Percentiles rank a stretch among this genome's conserved stretches.
These are phyloP conservation scores for Trissolcus brochymenae DNA, from an alignment of 2,888 invertebrate genomes.

Conservation along the genomic window DNA sequence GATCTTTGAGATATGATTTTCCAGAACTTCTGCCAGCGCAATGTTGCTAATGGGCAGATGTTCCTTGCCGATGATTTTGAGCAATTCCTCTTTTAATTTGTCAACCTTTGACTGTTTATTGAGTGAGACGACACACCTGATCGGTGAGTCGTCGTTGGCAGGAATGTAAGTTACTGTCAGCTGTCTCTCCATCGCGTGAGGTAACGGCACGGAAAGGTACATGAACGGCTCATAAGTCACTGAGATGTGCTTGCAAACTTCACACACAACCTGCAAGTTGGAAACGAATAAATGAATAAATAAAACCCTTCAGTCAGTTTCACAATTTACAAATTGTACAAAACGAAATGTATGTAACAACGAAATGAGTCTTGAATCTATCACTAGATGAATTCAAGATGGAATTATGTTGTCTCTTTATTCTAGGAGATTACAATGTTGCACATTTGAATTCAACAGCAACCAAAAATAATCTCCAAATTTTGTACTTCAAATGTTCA, in stretches of 20 bases:
- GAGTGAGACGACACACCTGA: conserved; percentile 78
- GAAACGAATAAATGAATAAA: background rate
- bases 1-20: conserved; percentile 80
- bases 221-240: conserved; percentile 83
- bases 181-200: conserved; percentile 81
- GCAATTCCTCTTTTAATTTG: conserved; percentile 78
- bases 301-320: background rate
- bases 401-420: conserved; percentile 61
- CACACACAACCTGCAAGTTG: conserved; percentile 79
- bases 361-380: conserved; percentile 62
- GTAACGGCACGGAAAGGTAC: conserved; percentile 82
- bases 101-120: conserved; percentile 79
- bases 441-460: conserved; percentile 6
- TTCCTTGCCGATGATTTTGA: conserved; percentile 74
- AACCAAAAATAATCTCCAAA: conserved; percentile 1
- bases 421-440: conserved; percentile 64
- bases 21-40: conserved; percentile 79
- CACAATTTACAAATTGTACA: background rate
- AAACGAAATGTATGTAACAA: conserved; percentile 49
- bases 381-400: conserved; percentile 61
- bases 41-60: conserved; percentile 72
- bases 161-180: conserved; percentile 79
- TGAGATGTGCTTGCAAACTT: conserved; percentile 80
- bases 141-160: conserved; percentile 74
- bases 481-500: background rate